Conservation (phyloP, 2,888 invertebrate genomes). For the Melieria crassipennis region DNA sequence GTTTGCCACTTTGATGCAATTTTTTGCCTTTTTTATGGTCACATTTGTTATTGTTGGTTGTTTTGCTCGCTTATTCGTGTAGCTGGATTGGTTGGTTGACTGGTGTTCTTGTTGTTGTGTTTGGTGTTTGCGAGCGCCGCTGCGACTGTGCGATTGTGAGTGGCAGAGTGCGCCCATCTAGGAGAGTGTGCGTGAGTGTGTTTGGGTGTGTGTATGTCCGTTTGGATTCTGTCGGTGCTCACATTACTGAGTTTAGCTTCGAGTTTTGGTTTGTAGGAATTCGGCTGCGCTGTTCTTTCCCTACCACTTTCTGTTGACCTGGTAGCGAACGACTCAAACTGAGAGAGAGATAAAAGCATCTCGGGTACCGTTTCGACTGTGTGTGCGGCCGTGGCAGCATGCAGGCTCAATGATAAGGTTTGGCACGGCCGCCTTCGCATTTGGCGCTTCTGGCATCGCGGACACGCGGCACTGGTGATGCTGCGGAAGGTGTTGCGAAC, state of each 20-base stretch:
- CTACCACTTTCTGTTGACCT: slow-evolving; percentile 54
- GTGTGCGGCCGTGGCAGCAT: neutral
- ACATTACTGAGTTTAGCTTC: slow-evolving; percentile 13
- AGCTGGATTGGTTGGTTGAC: neutral
- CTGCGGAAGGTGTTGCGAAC: neutral
- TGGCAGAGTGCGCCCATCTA: neutral
- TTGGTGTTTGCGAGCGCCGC: neutral
- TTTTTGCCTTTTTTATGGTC: neutral
- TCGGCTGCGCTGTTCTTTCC: slow-evolving; percentile 7
- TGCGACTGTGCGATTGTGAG: neutral
- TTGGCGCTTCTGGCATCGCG: slow-evolving; percentile 2
- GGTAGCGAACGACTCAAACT: slow-evolving; percentile 61
- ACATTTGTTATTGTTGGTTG: neutral
- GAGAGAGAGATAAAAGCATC: slow-evolving; percentile 64
- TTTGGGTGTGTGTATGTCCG: neutral
- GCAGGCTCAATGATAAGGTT: neutral
- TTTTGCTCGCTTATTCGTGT: neutral
- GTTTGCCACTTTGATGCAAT: neutral
- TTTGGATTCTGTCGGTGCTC: neutral
- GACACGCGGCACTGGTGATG: slow-evolving; percentile 14
- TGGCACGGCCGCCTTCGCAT: slow-evolving; percentile 2
- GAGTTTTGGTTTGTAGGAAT: slow-evolving; percentile 4
- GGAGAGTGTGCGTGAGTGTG: neutral
- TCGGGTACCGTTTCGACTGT: slow-evolving; percentile 37
- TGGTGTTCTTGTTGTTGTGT: neutral